Evolutionary conservation across 2,797 vertebrate species (phyloP).

Genomic region (Darevskia nairensis): DNA sequence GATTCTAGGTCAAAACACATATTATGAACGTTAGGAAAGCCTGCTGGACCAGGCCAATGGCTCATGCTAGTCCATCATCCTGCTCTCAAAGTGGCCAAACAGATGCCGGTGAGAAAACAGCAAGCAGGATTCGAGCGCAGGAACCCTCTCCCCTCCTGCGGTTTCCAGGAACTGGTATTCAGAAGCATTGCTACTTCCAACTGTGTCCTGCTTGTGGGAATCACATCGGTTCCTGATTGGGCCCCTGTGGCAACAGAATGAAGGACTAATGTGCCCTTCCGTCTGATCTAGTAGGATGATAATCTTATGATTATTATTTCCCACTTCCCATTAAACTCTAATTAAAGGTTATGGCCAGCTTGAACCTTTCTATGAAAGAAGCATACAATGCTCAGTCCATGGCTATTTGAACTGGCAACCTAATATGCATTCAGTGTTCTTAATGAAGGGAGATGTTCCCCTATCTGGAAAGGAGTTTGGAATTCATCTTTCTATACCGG

Average conservation of each 20-base stretch:
- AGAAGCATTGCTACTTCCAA: too few relatives aligned
- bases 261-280: too few relatives aligned
- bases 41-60: neutral
- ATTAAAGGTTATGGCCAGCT: neutral
- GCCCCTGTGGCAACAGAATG: neutral
- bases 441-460: too few relatives aligned
- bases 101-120: too few relatives aligned
- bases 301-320: neutral
- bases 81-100: too few relatives aligned
- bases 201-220: neutral
- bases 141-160: too few relatives aligned
- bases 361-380: neutral
- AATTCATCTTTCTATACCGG: neutral
- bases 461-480: neutral
- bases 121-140: too few relatives aligned
- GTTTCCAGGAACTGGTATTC: too few relatives aligned
- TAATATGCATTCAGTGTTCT: neutral
- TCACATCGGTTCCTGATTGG: neutral
- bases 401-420: neutral
- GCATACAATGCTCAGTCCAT: neutral
- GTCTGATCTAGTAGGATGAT: neutral
- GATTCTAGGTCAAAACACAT: neutral
- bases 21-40: neutral
- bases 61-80: too few relatives aligned
- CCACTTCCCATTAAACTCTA: neutral